phyloP scores from a whole-genome alignment of 64 coral and sea anemone genomes.

The Montipora sp. region DNA sequence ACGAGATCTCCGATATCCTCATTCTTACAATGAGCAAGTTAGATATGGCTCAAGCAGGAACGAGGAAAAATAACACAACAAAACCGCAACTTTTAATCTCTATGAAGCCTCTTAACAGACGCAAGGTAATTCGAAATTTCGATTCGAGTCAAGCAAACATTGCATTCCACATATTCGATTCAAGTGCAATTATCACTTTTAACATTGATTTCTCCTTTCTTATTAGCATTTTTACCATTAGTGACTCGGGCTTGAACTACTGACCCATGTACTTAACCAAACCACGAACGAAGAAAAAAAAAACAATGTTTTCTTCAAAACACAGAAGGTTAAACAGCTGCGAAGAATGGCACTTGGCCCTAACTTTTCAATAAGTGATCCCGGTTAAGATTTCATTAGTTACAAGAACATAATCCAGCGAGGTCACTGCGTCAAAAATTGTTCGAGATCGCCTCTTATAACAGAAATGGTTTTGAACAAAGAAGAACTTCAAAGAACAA shows the following conservation, averaged over 20 bases:
- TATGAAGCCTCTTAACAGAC: neutral
- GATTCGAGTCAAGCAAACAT: neutral
- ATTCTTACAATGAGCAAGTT: no score
- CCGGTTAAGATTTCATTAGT: neutral
- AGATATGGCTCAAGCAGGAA: no score
- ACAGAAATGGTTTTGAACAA: constrained; percentile 7
- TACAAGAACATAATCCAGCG: neutral
- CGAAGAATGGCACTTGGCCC: neutral
- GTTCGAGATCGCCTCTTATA: neutral
- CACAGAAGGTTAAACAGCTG: neutral
- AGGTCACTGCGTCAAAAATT: neutral
- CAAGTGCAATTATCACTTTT: neutral
- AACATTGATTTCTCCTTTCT: neutral
- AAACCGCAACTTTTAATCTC: neutral
- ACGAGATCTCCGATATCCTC: no score
- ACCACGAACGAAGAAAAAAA: neutral
- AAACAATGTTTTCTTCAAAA: neutral
- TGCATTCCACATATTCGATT: neutral
- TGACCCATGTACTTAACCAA: neutral
- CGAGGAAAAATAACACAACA: neutral
- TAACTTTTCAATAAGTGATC: neutral
- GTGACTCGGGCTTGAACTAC: neutral
- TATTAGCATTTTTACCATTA: neutral
- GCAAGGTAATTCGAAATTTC: neutral
- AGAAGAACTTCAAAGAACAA: neutral